Evolutionary conservation across 2,113 vertebrate species (phyloP).

Genomic region (Hippocampus abdominalis): DNA sequence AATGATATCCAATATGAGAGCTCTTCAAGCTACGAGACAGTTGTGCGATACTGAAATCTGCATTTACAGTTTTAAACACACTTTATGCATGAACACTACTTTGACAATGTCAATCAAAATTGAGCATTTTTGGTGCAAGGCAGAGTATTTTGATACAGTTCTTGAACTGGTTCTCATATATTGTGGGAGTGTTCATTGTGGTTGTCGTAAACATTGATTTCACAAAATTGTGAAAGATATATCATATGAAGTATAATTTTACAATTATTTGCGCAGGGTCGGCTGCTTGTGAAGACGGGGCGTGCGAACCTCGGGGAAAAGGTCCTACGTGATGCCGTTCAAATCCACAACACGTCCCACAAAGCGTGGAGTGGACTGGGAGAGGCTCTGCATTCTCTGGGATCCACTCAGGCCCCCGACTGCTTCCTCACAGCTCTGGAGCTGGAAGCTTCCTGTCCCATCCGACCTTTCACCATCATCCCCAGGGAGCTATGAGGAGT

Average conservation of each 20-base stretch:
- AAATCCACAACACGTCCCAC: conserved; percentile 84
- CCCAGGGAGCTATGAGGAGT: conserved; percentile 83
- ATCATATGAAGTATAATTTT: background rate
- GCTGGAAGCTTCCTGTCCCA: conserved; percentile 90
- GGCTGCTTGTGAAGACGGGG: conserved; percentile 80
- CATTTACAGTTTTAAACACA: too few relatives aligned
- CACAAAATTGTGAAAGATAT: background rate
- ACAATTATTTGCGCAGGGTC: conserved; percentile 72
- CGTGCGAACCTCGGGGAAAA: conserved; percentile 86
- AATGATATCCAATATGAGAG: too few relatives aligned
- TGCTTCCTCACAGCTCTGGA: conserved; percentile 94
- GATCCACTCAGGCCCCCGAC: conserved; percentile 82
- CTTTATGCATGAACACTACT: too few relatives aligned
- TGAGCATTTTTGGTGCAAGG: too few relatives aligned
- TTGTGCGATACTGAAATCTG: too few relatives aligned
- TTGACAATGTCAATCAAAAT: too few relatives aligned
- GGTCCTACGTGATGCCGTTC: conserved; percentile 86
- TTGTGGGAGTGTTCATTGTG: too few relatives aligned
- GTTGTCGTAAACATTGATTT: too few relatives aligned
- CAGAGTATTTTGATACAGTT: too few relatives aligned
- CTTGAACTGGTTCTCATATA: too few relatives aligned
- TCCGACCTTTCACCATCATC: conserved; percentile 89
- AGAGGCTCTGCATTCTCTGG: conserved; percentile 84
- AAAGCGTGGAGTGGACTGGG: conserved; percentile 91
- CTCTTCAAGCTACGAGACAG: too few relatives aligned